A percentile compares a stretch with the other conserved stretches of the same genome.
phyloP scores from a whole-genome alignment of 2,888 invertebrate genomes.

The Scaptomyza polygonia region DNA sequence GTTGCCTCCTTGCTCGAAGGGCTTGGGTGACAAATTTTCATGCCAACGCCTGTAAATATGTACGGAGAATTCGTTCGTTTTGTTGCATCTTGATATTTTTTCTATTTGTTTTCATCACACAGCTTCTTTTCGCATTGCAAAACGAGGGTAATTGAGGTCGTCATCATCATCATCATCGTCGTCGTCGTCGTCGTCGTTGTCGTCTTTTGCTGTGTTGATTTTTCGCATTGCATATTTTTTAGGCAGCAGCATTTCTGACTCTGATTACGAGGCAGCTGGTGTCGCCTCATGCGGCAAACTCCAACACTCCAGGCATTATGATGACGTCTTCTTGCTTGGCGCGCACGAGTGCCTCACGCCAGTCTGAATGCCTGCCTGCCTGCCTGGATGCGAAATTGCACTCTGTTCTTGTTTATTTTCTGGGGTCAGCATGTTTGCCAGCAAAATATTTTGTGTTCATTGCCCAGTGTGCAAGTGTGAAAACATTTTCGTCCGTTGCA shows the following conservation, averaged over 20 bases:
- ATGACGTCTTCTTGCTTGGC: slow-evolving; percentile 67
- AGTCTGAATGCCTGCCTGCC: slow-evolving; percentile 9
- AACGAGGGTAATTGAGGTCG: slow-evolving; percentile 76
- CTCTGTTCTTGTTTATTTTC: slow-evolving; percentile 67
- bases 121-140: slow-evolving; percentile 52
- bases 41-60: slow-evolving; percentile 80
- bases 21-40: slow-evolving; percentile 78
- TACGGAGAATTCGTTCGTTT: slow-evolving; percentile 38
- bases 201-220: slow-evolving; percentile 70
- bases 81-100: neutral
- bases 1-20: slow-evolving; percentile 27
- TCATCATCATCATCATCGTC: slow-evolving; percentile 47
- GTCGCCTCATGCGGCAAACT: slow-evolving; percentile 39
- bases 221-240: slow-evolving; percentile 75
- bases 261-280: slow-evolving; percentile 55
- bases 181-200: slow-evolving; percentile 30
- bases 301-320: slow-evolving; percentile 59
- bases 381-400: slow-evolving; percentile 44
- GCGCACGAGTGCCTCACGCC: slow-evolving; percentile 66
- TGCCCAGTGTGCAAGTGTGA: slow-evolving; percentile 65
- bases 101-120: slow-evolving; percentile 44
- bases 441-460: slow-evolving; percentile 61
- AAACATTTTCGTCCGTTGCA: slow-evolving; percentile 70
- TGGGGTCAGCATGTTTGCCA: slow-evolving; percentile 77
- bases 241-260: slow-evolving; percentile 60